Conservation (phyloP, 1,140 invertebrate genomes). For the Oncopeltus fasciatus region DNA sequence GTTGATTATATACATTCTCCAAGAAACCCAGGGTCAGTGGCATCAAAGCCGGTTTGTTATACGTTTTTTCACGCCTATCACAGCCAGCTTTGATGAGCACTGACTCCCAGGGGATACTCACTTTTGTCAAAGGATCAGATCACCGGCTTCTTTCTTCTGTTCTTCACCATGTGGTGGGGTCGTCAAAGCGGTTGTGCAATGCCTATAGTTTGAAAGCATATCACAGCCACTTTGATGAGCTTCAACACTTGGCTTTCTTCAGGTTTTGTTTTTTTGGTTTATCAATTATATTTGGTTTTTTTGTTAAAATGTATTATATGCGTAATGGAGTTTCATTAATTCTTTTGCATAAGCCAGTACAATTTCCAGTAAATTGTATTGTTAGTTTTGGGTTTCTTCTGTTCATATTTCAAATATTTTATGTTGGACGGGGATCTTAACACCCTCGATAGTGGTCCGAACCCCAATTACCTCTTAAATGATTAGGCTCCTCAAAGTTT, state of each 20-base stretch:
- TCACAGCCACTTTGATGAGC: slow-evolving; percentile 46
- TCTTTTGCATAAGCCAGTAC: too few relatives aligned
- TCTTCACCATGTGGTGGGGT: slow-evolving; percentile 13
- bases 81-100: slow-evolving; percentile 80
- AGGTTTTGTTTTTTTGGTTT: too few relatives aligned
- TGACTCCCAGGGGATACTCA: slow-evolving; percentile 11
- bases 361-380: too few relatives aligned
- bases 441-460: too few relatives aligned
- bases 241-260: slow-evolving; percentile 12
- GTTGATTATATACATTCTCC: neutral
- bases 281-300: too few relatives aligned
- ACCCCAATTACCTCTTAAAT: too few relatives aligned
- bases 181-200: slow-evolving; percentile 37
- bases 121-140: neutral
- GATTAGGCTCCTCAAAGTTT: too few relatives aligned
- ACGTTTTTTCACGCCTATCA: slow-evolving; percentile 48
- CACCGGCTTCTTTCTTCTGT: slow-evolving; percentile 21
- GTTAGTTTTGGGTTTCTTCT: too few relatives aligned
- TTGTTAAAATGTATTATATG: too few relatives aligned
- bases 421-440: too few relatives aligned
- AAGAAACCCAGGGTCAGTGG: slow-evolving; percentile 34
- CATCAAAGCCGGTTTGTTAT: slow-evolving; percentile 66
- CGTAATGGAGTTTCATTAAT: too few relatives aligned
- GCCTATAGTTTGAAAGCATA: slow-evolving; percentile 31
- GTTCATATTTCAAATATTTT: too few relatives aligned